Percentiles rank a stretch among this genome's conserved stretches.
phyloP scores from a whole-genome alignment of 2,888 invertebrate genomes.

The Emmelina monodactyla region DNA sequence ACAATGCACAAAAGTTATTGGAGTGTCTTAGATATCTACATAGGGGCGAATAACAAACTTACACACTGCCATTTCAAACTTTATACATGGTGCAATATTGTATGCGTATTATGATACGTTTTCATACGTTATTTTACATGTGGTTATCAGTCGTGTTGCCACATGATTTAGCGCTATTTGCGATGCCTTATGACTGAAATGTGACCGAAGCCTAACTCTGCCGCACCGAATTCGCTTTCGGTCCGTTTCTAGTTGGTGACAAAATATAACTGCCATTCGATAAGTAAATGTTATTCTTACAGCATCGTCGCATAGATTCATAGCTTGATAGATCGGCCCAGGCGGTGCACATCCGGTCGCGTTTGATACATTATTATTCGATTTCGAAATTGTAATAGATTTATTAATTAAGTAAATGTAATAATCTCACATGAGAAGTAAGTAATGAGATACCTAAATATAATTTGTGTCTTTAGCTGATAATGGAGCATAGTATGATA shows the following conservation, averaged over 20 bases:
- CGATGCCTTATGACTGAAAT: constrained; percentile 49
- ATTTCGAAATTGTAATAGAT: constrained; percentile 63
- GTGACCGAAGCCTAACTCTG: constrained; percentile 18
- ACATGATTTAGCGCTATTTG: constrained; percentile 31
- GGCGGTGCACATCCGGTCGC: constrained; percentile 59
- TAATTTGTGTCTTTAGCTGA: constrained; percentile 64
- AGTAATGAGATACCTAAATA: constrained; percentile 56
- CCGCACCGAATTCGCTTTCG: constrained; percentile 13
- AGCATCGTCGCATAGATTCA: constrained; percentile 42
- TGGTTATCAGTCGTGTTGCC: constrained; percentile 23
- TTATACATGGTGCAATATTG: constrained; percentile 36
- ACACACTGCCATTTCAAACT: constrained; percentile 58
- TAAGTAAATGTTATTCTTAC: constrained; percentile 49
- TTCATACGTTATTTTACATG: constrained; percentile 23
- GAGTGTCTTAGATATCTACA: constrained; percentile 45
- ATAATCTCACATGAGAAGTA: constrained; percentile 59
- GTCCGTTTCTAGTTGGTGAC: constrained; percentile 37
- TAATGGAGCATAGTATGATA: constrained; percentile 54
- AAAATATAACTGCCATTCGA: constrained; percentile 60
- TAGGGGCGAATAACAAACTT: constrained; percentile 37
- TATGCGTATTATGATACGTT: constrained; percentile 27
- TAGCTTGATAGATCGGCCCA: constrained; percentile 53
- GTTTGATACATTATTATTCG: constrained; percentile 61
- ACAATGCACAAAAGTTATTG: constrained; percentile 52
- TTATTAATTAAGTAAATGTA: constrained; percentile 42